These are phyloP conservation scores for Listronotus oregonensis DNA, from an alignment of 1,140 invertebrate genomes.

Conservation along the genomic window DNA sequence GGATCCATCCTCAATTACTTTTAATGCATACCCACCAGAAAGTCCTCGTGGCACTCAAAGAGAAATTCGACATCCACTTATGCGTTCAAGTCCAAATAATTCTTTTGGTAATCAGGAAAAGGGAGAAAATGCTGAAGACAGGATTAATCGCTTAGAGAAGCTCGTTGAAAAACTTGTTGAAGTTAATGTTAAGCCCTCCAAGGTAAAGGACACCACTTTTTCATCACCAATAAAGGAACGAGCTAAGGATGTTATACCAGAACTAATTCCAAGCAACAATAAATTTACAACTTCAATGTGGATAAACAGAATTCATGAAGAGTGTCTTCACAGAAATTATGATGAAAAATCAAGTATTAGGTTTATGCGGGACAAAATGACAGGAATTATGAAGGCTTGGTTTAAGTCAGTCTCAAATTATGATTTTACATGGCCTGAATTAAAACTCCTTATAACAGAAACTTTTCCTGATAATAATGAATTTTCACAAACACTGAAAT, in stretches of 20 bases:
- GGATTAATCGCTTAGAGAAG: slow-evolving; percentile 42
- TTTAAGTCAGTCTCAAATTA: slow-evolving; percentile 40
- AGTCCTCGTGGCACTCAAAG: neutral
- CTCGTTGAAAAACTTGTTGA: slow-evolving; percentile 43
- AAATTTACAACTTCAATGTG: slow-evolving; percentile 43
- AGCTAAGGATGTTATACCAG: slow-evolving; percentile 22
- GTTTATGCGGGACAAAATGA: slow-evolving; percentile 40
- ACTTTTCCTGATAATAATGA: slow-evolving; percentile 44
- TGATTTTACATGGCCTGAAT: slow-evolving; percentile 45
- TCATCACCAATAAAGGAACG: slow-evolving; percentile 5
- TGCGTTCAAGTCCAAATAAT: neutral
- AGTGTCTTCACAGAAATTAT: slow-evolving; percentile 37
- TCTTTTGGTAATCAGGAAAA: slow-evolving; percentile 1
- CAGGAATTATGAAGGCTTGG: slow-evolving; percentile 45
- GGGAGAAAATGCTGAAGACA: slow-evolving; percentile 21
- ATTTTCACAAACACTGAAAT: slow-evolving; percentile 39
- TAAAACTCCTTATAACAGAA: slow-evolving; percentile 43
- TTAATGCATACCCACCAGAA: slow-evolving; percentile 11
- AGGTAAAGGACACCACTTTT: slow-evolving; percentile 1
- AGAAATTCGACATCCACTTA: neutral
- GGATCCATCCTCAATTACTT: slow-evolving; percentile 19
- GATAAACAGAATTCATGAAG: slow-evolving; percentile 42
- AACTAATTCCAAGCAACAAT: slow-evolving; percentile 35
- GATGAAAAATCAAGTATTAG: slow-evolving; percentile 41
- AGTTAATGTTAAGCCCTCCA: slow-evolving; percentile 8